Conservation (phyloP, 2,797 vertebrate genomes). For the Poeciliopsis turneri region DNA sequence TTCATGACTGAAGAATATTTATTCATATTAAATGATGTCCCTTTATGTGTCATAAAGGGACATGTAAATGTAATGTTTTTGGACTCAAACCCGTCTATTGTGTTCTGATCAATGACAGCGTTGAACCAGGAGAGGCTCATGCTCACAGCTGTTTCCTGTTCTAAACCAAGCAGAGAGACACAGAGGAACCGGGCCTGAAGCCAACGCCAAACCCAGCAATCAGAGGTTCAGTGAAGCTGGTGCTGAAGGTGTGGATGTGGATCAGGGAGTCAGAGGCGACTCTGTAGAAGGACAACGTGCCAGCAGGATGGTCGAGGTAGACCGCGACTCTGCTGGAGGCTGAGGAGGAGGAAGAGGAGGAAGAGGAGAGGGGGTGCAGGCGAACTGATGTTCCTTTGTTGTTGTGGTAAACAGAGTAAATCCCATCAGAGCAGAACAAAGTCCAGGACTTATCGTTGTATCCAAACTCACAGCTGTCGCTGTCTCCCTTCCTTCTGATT, state of each 20-base stretch:
- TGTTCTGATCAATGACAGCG: no score
- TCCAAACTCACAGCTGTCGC: not conserved
- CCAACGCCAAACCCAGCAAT: not conserved
- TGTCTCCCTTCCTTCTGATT: not conserved
- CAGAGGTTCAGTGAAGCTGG: not conserved
- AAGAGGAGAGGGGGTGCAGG: not conserved
- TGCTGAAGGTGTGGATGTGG: no score
- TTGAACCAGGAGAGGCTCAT: no score
- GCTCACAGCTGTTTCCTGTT: not conserved
- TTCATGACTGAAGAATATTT: no score
- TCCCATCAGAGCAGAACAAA: not conserved
- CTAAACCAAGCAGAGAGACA: not conserved
- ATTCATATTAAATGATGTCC: no score
- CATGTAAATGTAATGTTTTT: no score
- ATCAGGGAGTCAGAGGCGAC: not conserved
- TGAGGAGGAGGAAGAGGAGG: not conserved
- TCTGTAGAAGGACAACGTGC: not conserved
- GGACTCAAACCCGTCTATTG: no score
- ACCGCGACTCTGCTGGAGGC: not conserved
- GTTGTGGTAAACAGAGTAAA: not conserved
- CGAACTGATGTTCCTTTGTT: no score
- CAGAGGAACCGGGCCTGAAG: not conserved
- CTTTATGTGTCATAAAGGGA: no score
- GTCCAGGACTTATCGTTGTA: not conserved
- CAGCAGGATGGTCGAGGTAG: not conserved